phyloP scores from a whole-genome alignment of 1,140 invertebrate genomes.

The Apis cerana region DNA sequence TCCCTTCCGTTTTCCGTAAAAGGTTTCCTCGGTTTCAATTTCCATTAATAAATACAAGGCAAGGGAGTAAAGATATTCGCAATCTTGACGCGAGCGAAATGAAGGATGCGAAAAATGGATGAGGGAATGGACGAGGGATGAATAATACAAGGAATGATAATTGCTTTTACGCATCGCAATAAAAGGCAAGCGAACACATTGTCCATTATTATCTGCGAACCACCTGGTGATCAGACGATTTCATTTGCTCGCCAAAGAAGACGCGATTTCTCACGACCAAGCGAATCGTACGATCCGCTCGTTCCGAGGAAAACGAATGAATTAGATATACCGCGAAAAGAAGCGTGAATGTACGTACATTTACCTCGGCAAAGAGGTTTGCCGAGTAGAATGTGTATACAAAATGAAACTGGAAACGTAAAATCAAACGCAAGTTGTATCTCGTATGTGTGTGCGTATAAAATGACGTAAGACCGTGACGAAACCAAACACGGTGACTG shows the following conservation, averaged over 20 bases:
- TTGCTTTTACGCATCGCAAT: slow-evolving; percentile 1
- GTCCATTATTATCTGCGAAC: background rate
- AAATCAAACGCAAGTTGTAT: background rate
- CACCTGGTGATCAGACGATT: too few relatives aligned
- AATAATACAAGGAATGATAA: background rate
- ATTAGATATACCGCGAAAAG: background rate
- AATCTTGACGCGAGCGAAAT: background rate
- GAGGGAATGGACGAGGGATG: background rate
- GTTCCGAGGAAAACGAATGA: background rate
- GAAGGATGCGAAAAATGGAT: slow-evolving; percentile 9
- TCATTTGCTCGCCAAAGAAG: background rate
- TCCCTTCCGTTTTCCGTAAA: background rate
- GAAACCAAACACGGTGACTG: slow-evolving; percentile 29
- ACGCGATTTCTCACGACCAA: background rate
- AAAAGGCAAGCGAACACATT: background rate
- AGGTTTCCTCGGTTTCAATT: background rate
- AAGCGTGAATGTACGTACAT: slow-evolving; percentile 7
- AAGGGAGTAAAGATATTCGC: background rate
- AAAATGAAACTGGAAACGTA: slow-evolving; percentile 30
- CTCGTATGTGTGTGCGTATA: background rate
- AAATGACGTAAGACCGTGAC: slow-evolving; percentile 23
- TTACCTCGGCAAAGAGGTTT: slow-evolving; percentile 30
- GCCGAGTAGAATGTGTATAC: slow-evolving; percentile 12
- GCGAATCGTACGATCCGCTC: too few relatives aligned
- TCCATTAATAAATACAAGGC: slow-evolving; percentile 8